phyloP scores from a whole-genome alignment of 2,797 vertebrate species.

The Xenopus petersii region DNA sequence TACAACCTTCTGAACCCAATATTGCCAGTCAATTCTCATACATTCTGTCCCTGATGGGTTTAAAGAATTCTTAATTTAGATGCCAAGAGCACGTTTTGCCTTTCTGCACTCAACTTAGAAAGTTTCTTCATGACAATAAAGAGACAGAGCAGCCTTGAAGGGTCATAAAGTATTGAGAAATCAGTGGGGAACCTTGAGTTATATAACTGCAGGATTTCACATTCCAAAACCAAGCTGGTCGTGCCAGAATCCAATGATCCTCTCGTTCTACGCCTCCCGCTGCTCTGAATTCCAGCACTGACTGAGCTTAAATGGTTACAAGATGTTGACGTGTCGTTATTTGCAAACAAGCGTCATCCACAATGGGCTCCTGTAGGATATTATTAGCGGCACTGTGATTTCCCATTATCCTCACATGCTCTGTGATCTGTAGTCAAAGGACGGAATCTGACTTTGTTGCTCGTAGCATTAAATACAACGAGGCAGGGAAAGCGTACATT shows the following conservation, averaged over 20 bases:
- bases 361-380: slow-evolving; percentile 26
- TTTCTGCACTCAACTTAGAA: too few relatives aligned
- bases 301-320: slow-evolving; percentile 29
- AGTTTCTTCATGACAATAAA: too few relatives aligned
- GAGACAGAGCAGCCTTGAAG: background rate
- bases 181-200: slow-evolving; percentile 19
- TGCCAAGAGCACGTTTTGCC: background rate
- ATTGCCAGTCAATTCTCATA: background rate
- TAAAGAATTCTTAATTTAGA: slow-evolving; percentile 5
- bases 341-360: slow-evolving; percentile 34
- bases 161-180: slow-evolving; percentile 9
- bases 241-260: background rate
- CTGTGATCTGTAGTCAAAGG: slow-evolving; percentile 32
- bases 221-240: too few relatives aligned
- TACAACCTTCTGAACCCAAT: background rate
- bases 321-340: slow-evolving; percentile 29
- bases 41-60: background rate
- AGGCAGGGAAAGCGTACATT: background rate
- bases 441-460: slow-evolving; percentile 24
- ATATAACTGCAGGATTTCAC: slow-evolving; percentile 10
- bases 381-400: slow-evolving; percentile 30
- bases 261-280: slow-evolving; percentile 14
- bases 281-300: slow-evolving; percentile 27
- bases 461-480: slow-evolving; percentile 11
- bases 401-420: slow-evolving; percentile 38